phyloP scores from a whole-genome alignment of 2,888 invertebrate genomes.

The Cryptosula pallasiana region DNA sequence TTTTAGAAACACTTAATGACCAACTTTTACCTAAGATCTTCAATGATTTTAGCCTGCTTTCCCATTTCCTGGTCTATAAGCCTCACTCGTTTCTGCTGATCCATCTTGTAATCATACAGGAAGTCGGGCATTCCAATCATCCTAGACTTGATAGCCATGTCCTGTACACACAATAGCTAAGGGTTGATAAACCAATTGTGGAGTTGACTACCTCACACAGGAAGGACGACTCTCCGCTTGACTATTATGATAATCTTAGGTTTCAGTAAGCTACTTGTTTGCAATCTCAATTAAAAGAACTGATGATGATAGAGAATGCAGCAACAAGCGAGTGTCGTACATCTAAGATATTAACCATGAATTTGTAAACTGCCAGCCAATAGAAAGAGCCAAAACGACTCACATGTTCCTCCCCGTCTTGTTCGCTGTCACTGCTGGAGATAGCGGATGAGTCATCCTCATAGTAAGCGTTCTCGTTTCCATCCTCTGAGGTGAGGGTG shows the following conservation, averaged over 20 bases:
- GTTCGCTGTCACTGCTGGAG: conserved; percentile 17
- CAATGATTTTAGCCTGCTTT: conserved; percentile 91
- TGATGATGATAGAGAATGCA: too few relatives aligned
- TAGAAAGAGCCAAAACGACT: too few relatives aligned
- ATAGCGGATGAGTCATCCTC: background rate
- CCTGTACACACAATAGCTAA: background rate
- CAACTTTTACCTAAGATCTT: conserved; percentile 66
- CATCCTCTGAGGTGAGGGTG: conserved; percentile 79
- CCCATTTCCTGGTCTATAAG: conserved; percentile 95
- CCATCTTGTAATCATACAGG: conserved; percentile 49
- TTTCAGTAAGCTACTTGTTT: too few relatives aligned
- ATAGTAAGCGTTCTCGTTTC: conserved; percentile 61
- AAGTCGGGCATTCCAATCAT: conserved; percentile 68
- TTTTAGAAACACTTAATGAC: too few relatives aligned
- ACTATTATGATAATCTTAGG: too few relatives aligned
- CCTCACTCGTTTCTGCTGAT: conserved; percentile 66
- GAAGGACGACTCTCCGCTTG: too few relatives aligned
- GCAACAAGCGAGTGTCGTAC: too few relatives aligned
- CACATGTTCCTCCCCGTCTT: conserved; percentile 3
- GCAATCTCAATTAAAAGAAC: too few relatives aligned
- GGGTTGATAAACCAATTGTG: too few relatives aligned
- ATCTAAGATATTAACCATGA: too few relatives aligned
- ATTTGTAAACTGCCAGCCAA: too few relatives aligned
- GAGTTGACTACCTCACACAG: too few relatives aligned
- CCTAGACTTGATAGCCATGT: background rate